Evolutionary conservation across 1,140 invertebrate genomes (phyloP), one percentile per base, ranked within the genome.

Genomic region (Leguminivora glycinivorella): DNA sequence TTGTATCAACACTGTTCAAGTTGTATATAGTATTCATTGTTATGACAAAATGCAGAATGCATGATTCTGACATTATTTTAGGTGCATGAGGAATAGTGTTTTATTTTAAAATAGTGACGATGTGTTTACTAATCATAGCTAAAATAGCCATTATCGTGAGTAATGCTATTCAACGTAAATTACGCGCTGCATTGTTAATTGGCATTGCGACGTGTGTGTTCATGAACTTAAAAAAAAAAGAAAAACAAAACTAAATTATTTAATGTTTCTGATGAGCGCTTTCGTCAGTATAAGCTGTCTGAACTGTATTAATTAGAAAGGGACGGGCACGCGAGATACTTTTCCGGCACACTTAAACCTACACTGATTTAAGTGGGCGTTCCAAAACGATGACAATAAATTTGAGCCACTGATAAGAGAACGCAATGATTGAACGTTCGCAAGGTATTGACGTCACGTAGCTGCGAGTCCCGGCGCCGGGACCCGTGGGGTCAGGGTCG

Each of bases 401-500:
- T 38, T 38, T 43, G 40, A 5, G n/a, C n/a, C 17, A 43, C 12
- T 43, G n/a, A 43, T n/a, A n/a, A 43, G 40, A 43, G n/a, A 43
- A 43, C n/a, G 40, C 5, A 43, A 43, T 43, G 40, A 43, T 43
- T 43, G 40, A n/a, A 43, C 17, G 40, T 43, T 43, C 5, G 40
- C 38, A 29, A 17, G 56, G 40, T 70, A 68, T 56, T 75, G 78
- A 82, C 80, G 76, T 77, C 72, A 79, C 63, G 25, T 43, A 58
- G 73, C 63, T 40, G 68, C 26, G 68, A 70, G 73, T 22, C 47
- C 69, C 58, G 17, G 22, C 40, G n/a, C n/a, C 40, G 40, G 40
- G 40, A 43, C 40, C 10, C 40, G 29, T 34, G 56, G 67, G 84
- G 84, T 87, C 84, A 85, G 73, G 84, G 83, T 78, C 83, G 68